Evolutionary conservation across 2,888 invertebrate species (phyloP).

Genomic region (Amitus sp.): DNA sequence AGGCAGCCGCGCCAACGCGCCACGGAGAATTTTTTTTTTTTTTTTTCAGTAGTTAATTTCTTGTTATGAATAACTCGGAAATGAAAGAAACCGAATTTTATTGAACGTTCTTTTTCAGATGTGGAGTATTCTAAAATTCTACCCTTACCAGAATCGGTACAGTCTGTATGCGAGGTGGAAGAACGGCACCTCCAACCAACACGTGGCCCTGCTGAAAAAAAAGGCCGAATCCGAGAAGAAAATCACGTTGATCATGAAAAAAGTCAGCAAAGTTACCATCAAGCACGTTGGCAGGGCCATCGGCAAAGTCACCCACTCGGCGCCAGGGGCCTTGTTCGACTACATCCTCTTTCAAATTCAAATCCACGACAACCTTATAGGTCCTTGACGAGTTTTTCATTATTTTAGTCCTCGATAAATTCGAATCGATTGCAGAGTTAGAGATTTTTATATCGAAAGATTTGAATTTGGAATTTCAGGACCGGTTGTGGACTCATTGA

Average conservation of each 20-base stretch:
- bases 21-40: no score
- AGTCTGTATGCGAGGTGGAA: conserved; percentile 97
- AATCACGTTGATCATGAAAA: conserved; percentile 96
- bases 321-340: conserved; percentile 95
- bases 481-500: conserved; percentile 97
- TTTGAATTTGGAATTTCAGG: conserved; percentile 53
- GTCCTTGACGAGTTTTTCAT: conserved; percentile 41
- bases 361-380: conserved; percentile 93
- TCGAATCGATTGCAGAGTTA: no score
- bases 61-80: no score
- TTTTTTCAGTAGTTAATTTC: no score
- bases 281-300: conserved; percentile 95
- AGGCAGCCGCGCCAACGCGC: no score
- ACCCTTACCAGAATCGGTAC: conserved; percentile 85
- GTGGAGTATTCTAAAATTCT: conserved; percentile 88
- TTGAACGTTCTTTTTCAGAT: conserved; percentile 63
- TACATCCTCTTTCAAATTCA: conserved; percentile 91
- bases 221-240: conserved; percentile 89
- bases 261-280: conserved; percentile 97
- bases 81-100: no score
- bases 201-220: conserved; percentile 85
- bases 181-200: conserved; percentile 84
- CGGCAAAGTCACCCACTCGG: conserved; percentile 96
- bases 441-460: no score
- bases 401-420: no score